phyloP scores from a whole-genome alignment of 2,797 vertebrate species.

The Sebastes kiyomatsui region DNA sequence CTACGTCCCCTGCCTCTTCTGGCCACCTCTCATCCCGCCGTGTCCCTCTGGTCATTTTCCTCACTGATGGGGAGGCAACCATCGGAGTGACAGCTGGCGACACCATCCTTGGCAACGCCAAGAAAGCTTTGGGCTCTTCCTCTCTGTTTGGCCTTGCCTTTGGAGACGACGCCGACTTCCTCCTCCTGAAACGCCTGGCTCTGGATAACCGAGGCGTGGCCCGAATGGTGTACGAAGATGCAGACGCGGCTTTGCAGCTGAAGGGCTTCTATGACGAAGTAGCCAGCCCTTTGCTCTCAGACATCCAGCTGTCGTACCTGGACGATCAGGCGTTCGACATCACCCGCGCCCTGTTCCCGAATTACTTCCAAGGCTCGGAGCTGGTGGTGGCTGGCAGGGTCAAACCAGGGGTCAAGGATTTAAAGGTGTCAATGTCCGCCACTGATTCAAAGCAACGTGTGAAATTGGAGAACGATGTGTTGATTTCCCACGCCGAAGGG shows the following conservation, averaged over 20 bases:
- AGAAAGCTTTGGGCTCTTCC: constrained; percentile 73
- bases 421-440: constrained; percentile 82
- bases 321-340: constrained; percentile 81
- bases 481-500: constrained; percentile 31
- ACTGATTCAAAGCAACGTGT: constrained; percentile 75
- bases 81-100: constrained; percentile 81
- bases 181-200: constrained; percentile 82
- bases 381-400: constrained; percentile 86
- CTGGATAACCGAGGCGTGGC: constrained; percentile 86
- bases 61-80: constrained; percentile 89
- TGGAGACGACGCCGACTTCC: constrained; percentile 88
- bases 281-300: constrained; percentile 86
- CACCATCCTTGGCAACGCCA: constrained; percentile 84
- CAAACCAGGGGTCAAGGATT: constrained; percentile 74
- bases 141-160: constrained; percentile 89
- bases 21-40: constrained; percentile 56
- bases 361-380: constrained; percentile 89
- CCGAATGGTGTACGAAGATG: constrained; percentile 85
- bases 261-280: constrained; percentile 89
- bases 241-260: constrained; percentile 85
- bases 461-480: constrained; percentile 78
- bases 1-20: constrained; percentile 54
- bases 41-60: constrained; percentile 87
- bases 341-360: constrained; percentile 84
- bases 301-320: constrained; percentile 86